A percentile compares a stretch with the other conserved stretches of the same genome.
These are phyloP conservation scores for Whitmania pigra DNA, from an alignment of 1,140 invertebrate genomes.

Conservation along the genomic window DNA sequence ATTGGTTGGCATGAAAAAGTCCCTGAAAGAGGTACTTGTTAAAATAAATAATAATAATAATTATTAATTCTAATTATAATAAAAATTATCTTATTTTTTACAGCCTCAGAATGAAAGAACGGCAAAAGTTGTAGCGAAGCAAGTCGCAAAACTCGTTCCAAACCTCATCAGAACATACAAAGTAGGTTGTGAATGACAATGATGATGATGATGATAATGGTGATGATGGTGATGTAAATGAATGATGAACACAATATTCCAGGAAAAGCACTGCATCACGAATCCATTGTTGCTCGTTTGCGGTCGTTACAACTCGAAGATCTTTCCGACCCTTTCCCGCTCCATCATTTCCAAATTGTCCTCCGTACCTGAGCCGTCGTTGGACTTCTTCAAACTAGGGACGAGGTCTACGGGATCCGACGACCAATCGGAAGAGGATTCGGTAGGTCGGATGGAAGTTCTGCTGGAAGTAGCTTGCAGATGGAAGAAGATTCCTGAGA, in stretches of 20 bases:
- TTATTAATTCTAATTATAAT: conserved; percentile 2
- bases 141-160: too few relatives aligned
- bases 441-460: conserved; percentile 15
- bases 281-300: conserved; percentile 29
- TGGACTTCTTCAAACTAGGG: conserved; percentile 21
- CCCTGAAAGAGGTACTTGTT: neutral
- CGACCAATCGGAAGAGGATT: conserved; percentile 26
- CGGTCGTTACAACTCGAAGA: neutral
- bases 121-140: too few relatives aligned
- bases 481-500: conserved; percentile 29
- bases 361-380: neutral
- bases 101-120: too few relatives aligned
- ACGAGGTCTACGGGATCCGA: conserved; percentile 27
- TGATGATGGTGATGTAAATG: conserved; percentile 20
- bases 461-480: conserved; percentile 31
- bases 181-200: conserved; percentile 26
- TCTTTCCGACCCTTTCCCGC: neutral
- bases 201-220: too few relatives aligned
- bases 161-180: conserved; percentile 16
- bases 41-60: conserved; percentile 25
- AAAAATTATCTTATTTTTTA: too few relatives aligned
- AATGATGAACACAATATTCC: conserved; percentile 28
- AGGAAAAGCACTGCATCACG: conserved; percentile 28
- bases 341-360: conserved; percentile 13
- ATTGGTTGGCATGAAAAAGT: conserved; percentile 28